These are phyloP conservation scores for Streblospio benedicti DNA, from an alignment of 1,140 invertebrate species.

Conservation along the genomic window DNA sequence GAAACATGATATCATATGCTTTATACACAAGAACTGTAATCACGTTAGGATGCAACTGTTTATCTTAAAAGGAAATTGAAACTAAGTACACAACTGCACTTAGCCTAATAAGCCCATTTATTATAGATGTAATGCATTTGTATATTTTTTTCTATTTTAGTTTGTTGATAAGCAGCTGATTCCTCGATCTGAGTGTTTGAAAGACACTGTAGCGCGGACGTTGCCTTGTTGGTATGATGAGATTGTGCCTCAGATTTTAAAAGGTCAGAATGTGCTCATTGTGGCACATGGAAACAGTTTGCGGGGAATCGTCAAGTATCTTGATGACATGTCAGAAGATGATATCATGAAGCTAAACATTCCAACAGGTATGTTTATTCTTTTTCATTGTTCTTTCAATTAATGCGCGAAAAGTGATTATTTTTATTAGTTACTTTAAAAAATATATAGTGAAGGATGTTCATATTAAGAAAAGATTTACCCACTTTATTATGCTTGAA, in stretches of 20 bases:
- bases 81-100: neutral
- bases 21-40: too few relatives aligned
- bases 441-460: neutral
- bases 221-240: slow-evolving; percentile 88
- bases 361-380: too few relatives aligned
- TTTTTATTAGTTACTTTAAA: too few relatives aligned
- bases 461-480: neutral
- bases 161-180: slow-evolving; percentile 53
- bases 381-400: too few relatives aligned
- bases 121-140: too few relatives aligned
- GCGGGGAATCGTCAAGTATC: slow-evolving; percentile 86
- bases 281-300: slow-evolving; percentile 92
- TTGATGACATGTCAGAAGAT: slow-evolving; percentile 80
- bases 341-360: slow-evolving; percentile 85
- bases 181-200: slow-evolving; percentile 84
- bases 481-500: neutral
- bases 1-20: too few relatives aligned
- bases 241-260: slow-evolving; percentile 77
- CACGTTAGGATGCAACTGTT: too few relatives aligned
- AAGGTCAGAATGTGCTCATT: slow-evolving; percentile 80
- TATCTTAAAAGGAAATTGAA: slow-evolving; percentile 33
- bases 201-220: slow-evolving; percentile 60
- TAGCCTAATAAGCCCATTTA: neutral
- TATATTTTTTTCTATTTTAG: too few relatives aligned
- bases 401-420: too few relatives aligned